Percentiles rank a stretch among this genome's conserved stretches.
Evolutionary conservation across 2,113 vertebrate genomes (phyloP).

Genomic region (Tragelaphus buxtoni): DNA sequence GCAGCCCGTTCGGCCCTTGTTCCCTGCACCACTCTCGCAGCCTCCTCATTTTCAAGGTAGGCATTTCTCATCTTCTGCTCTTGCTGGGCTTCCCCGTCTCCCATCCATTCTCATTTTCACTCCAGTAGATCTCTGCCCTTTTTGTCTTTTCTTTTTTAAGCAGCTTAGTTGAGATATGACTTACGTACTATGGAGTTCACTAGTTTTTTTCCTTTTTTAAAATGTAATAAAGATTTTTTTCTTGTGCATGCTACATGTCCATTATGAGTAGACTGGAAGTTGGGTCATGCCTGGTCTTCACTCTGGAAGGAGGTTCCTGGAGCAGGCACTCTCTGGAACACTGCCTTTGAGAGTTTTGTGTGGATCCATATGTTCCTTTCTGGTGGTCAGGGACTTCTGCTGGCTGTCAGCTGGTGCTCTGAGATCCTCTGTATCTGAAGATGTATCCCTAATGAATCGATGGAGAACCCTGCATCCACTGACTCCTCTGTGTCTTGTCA

Average conservation of each 20-base stretch:
- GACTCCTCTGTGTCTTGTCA: background rate
- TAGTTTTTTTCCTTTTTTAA: background rate
- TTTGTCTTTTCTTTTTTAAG: background rate
- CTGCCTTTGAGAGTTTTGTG: background rate
- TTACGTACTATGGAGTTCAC: background rate
- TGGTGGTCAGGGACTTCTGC: background rate
- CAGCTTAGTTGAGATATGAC: constrained; percentile 1
- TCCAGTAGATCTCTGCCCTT: background rate
- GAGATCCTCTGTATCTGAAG: background rate
- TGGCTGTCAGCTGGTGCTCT: background rate
- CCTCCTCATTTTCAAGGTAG: constrained; percentile 89
- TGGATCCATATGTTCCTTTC: background rate
- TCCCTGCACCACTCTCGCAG: constrained; percentile 84
- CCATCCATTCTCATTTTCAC: background rate
- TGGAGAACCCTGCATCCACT: background rate
- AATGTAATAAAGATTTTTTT: background rate
- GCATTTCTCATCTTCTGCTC: background rate
- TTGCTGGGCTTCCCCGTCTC: background rate
- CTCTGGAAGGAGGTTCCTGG: background rate
- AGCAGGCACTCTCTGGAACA: background rate
- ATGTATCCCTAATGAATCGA: background rate
- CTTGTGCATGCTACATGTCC: background rate
- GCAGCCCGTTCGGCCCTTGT: constrained; percentile 88
- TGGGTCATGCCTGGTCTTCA: background rate
- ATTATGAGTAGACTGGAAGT: background rate